Base-by-base conservation (phyloP, 2,888 invertebrate species). In the Leptinotarsa rubiginosa region DNA sequence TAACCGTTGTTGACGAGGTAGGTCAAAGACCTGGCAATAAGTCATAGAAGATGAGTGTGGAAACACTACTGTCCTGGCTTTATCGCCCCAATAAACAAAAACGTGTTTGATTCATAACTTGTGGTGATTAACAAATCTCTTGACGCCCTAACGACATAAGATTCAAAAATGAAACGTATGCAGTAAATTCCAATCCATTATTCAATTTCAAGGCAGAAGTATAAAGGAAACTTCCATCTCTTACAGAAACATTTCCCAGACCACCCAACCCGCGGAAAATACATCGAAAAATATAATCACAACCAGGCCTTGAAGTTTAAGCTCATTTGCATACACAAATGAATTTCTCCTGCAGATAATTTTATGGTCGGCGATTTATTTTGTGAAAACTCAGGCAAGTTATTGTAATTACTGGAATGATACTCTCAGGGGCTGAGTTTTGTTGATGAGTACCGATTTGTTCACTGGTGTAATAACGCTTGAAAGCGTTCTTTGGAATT, bases 331-430 rank as follows among this genome's bases (percentile, higher is more conserved):
- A 20, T 59, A 15, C 5, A 16, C 12, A 52, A 52, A 52, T 25
- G 15, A 59, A 59, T 20, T 59, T 25, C 25, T n/a, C 41, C 41
- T 62, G n/a, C 62, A 41, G 41, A 62, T 31, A 31, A 62, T 25
- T 31, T 25, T 41, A 62, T 62, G 31, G 41, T 62, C 62, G 13
- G n/a, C 62, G 20, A 62, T 62, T 62, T n/a, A 62, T 62, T 62
- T 31, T n/a, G 13, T 62, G 41, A 31, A n/a, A 62, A 31, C 16
- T 62, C 41, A n/a, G n/a, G 62, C 22, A 22, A 62, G 41, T 62
- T 62, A 41, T 62, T 56, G 13, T n/a, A 10, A 56, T 20, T n/a
- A 62, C 62, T 62, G 62, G 62, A 31, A 62, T 18, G n/a, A 31
- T 31, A 25, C 25, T 41, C 25, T 7, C n/a, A 62, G 62, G 62